Evolutionary conservation across 1,140 invertebrate genomes (phyloP).

Genomic region (Drosophila quadrilineata): DNA sequence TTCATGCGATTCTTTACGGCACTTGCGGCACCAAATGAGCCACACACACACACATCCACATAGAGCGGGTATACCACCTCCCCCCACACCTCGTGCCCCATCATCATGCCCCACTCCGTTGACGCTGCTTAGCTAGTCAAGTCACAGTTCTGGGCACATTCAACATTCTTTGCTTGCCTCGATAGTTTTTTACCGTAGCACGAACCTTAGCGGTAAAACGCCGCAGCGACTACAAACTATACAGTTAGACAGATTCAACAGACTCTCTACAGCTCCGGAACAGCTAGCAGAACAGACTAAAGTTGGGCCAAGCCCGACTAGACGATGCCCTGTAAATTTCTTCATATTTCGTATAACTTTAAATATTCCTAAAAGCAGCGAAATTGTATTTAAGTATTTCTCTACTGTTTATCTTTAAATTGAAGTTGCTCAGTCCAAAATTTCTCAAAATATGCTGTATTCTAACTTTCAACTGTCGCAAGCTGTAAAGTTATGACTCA

Average conservation of each 20-base stretch:
- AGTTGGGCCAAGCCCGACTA: no score
- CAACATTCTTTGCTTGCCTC: slow-evolving; percentile 40
- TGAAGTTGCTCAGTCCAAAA: no score
- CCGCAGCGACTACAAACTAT: slow-evolving; percentile 79
- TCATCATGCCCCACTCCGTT: not conserved
- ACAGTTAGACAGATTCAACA: slow-evolving; percentile 68
- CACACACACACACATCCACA: slow-evolving; percentile 3
- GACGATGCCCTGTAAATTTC: no score
- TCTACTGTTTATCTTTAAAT: no score
- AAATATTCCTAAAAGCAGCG: no score
- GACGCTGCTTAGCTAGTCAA: slow-evolving; percentile 28
- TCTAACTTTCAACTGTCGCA: no score
- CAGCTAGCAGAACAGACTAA: no score
- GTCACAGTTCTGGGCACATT: slow-evolving; percentile 33
- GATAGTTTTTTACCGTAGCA: slow-evolving; percentile 80
- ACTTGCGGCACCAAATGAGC: slow-evolving; percentile 62
- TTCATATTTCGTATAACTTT: no score
- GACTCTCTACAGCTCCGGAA: no score
- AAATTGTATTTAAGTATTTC: no score
- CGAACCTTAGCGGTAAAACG: slow-evolving; percentile 81
- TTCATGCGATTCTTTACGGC: slow-evolving; percentile 72
- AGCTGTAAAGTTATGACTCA: no score
- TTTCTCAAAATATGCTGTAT: no score
- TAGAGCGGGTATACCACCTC: not conserved
- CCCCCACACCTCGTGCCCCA: not conserved